Base-by-base conservation (phyloP, 2,888 invertebrate genomes). In the Tenthredo distinguenda region DNA sequence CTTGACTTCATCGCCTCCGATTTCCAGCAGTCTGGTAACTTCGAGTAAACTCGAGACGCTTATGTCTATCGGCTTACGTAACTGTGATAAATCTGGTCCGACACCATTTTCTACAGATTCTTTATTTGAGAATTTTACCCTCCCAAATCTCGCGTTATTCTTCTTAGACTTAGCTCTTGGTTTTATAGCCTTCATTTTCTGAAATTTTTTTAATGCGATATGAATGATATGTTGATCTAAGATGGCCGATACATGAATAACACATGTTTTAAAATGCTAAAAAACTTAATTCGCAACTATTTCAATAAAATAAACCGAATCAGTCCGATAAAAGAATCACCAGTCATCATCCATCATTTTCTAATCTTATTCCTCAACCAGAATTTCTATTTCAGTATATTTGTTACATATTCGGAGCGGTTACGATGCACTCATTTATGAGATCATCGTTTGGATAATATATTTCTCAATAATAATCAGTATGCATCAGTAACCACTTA, bases 1-100 rank as follows among this genome's bases (percentile, higher is more conserved):
- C 89, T 88, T 91, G 93, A 97, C 96, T 95, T 97, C 97, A 89
- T 96, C 95, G 88, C 96, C 97, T 83, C 97, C 97, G 90, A 95
- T 95, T 91, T 97, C 96, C 91, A 96, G 96, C 86, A 97, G 95
- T 90, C 96, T 95, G 68, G 96, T 94, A 18, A 97, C 96, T 92
- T 97, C 96, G 85, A 95, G 94, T 91, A 97, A 95, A 81, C 96
- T 96, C 87, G 95, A 95, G 84, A 96, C 94, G 92, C 96, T 97
- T 85, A 96, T 96, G 86, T 94, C 94, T 89, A 97, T 95, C 26
- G 97, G 97, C 91, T 96, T 96, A 43, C 92, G 92, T 31, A 95
- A 87, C 65, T 94, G 91, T 2, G 95, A 94, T 55, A 91, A 87
- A 84, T 92, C 92, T 3, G 90, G 85, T 21, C 58, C 85, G 40